Evolutionary conservation across 2,888 invertebrate species (phyloP).

Genomic region (Netelia virgata): DNA sequence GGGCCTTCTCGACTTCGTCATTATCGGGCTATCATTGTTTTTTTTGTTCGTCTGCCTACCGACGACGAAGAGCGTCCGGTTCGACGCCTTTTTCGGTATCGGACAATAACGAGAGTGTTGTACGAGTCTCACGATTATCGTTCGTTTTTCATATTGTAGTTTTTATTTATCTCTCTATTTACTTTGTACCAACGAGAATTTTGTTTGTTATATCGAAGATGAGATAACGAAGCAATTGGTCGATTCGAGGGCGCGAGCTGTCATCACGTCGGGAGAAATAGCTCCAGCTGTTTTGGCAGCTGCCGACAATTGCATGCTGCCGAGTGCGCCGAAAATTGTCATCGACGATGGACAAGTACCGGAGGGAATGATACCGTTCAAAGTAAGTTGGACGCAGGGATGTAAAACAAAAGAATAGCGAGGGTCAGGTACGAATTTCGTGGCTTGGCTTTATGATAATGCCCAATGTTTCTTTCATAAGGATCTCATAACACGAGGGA

Average conservation of each 20-base stretch:
- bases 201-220: slow-evolving; percentile 86
- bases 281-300: slow-evolving; percentile 86
- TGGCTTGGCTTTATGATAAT: background rate
- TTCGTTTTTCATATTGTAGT: too few species aligned
- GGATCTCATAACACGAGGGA: slow-evolving; percentile 81
- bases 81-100: too few species aligned
- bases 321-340: slow-evolving; percentile 76
- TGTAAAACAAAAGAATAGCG: background rate
- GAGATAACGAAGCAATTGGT: slow-evolving; percentile 89
- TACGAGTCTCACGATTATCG: too few species aligned
- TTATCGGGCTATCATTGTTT: slow-evolving; percentile 6
- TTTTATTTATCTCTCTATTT: background rate
- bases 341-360: slow-evolving; percentile 85
- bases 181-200: background rate
- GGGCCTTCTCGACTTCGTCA: slow-evolving; percentile 4
- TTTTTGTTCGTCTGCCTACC: background rate
- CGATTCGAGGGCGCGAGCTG: slow-evolving; percentile 88
- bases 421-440: background rate
- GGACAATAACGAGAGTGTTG: too few species aligned
- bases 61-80: background rate
- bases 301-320: slow-evolving; percentile 71
- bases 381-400: slow-evolving; percentile 78
- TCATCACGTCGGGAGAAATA: slow-evolving; percentile 87
- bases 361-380: slow-evolving; percentile 87
- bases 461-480: slow-evolving; percentile 59